Conservation (phyloP, 2,113 vertebrate species). For the Apteryx owenii region DNA sequence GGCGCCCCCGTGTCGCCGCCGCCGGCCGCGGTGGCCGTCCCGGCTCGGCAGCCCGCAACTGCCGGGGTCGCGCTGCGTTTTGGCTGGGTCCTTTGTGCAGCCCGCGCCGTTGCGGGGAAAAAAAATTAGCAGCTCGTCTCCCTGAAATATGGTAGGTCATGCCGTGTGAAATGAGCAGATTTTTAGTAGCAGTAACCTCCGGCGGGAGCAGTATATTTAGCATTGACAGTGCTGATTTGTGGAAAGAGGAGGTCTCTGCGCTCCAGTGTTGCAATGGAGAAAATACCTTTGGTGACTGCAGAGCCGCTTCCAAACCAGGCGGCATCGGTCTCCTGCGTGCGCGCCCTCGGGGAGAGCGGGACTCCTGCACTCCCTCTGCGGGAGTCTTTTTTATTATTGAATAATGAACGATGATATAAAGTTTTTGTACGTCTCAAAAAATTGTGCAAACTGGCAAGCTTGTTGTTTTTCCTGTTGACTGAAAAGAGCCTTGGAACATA, state of each 20-base stretch:
- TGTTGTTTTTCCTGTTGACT: not conserved
- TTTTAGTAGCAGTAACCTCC: not conserved
- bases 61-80: too few relatives aligned
- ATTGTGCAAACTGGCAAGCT: not conserved
- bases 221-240: not conserved
- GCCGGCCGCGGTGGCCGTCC: not conserved
- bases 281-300: not conserved
- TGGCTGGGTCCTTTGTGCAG: not conserved
- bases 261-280: not conserved
- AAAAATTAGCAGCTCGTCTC: not conserved
- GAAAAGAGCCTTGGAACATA: not conserved
- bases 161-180: not conserved
- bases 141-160: not conserved
- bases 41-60: not conserved
- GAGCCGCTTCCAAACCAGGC: rapidly evolving
- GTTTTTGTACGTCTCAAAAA: not conserved
- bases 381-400: too few relatives aligned
- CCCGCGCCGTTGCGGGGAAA: not conserved
- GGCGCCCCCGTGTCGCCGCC: too few relatives aligned
- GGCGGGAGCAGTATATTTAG: not conserved
- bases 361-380: not conserved
- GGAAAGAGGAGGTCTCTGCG: not conserved
- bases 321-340: not conserved
- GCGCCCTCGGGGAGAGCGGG: not conserved
- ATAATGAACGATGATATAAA: not conserved